Evolutionary conservation across 2,888 invertebrate species (phyloP), one percentile per base, ranked within the genome.

Genomic region (Mamestra brassicae): DNA sequence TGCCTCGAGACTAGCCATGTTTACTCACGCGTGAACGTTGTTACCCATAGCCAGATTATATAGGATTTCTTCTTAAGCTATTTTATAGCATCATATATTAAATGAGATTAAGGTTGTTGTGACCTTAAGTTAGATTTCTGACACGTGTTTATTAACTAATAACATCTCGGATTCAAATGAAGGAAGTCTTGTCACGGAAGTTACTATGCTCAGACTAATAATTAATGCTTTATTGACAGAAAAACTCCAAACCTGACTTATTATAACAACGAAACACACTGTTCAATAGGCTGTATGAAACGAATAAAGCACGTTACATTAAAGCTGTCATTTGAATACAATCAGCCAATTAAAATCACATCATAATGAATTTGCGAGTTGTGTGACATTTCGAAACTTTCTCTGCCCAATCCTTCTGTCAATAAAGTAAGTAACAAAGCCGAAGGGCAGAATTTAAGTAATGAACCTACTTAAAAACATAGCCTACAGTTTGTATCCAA

Each of bases 321-420:
- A 84, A 83, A 81, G 76, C 78, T 58, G 71, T 78, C 15, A 87
- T 85, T 90, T 89, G 80, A 87, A 85, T 88, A 88, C 88, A 90
- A 90, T 89, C 89, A 86, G 78, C 86, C 89, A 90, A 92, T 92
- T 92, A 91, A 89, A 92, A 84, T 90, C 88, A 85, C 87, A 91
- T 92, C 88, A 89, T 87, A 89, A 85, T 86, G 83, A 87, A 88
- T 88, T 89, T 86, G 85, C 84, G 74, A 81, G 87, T 86, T 81
- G 85, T 80, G 87, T 86, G 85, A 79, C 69, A 60, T 87, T 86
- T 75, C 73, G 70, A 74, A 88, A 90, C 93, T 94, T 94, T 94
- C 93, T 90, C 91, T 81, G 76, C 75, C 76, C 84, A 87, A 89
- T 84, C 67, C 73, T 60, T 63, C 47, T 54, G 84, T 86, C 85